Evolutionary conservation across 2,888 invertebrate species (phyloP).

Genomic region (Pachycephus smyrnensis): DNA sequence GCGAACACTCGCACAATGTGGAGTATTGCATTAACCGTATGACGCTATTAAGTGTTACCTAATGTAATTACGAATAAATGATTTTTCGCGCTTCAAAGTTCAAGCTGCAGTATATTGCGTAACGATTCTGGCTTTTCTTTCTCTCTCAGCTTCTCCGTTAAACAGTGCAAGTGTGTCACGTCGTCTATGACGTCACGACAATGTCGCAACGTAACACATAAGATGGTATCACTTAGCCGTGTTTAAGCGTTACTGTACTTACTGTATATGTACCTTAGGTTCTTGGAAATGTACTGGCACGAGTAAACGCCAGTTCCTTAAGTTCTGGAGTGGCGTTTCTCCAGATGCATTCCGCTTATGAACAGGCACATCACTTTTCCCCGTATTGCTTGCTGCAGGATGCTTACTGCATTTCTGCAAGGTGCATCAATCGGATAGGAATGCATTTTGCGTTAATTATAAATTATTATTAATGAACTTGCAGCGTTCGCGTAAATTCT

Average conservation of each 20-base stretch:
- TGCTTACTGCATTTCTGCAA: neutral
- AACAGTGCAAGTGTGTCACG: neutral
- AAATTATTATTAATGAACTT: neutral
- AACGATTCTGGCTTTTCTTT: neutral
- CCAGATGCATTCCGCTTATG: slow-evolving; percentile 10
- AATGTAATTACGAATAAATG: neutral
- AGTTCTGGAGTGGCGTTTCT: neutral
- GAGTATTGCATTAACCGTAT: neutral
- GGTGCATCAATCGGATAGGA: neutral
- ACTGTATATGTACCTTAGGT: neutral
- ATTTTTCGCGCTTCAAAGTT: neutral
- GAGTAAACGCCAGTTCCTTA: neutral
- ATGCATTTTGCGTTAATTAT: neutral
- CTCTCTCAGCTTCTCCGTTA: neutral
- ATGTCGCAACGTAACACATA: neutral
- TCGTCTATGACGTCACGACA: neutral
- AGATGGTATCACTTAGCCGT: neutral
- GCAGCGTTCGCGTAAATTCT: neutral
- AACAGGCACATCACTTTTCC: slow-evolving; percentile 16
- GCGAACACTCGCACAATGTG: neutral
- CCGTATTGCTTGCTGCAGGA: slow-evolving; percentile 9
- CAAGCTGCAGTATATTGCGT: neutral
- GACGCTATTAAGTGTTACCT: neutral
- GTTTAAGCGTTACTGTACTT: neutral
- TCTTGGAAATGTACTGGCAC: neutral